Conservation (phyloP, 2,888 invertebrate species). For the Eueremaeus valkanovi region DNA sequence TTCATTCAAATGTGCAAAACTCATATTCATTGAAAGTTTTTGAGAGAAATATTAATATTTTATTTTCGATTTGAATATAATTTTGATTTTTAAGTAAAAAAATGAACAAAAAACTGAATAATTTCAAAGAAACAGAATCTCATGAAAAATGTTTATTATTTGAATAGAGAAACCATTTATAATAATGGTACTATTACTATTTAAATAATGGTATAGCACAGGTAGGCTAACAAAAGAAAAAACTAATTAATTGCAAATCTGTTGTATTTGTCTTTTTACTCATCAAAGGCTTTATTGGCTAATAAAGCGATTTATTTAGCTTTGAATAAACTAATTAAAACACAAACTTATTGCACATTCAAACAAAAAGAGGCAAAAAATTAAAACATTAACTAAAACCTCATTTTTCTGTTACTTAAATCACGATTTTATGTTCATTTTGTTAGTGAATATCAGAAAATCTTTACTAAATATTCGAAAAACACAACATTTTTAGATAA, state of each 20-base stretch:
- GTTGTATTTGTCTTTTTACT: not conserved
- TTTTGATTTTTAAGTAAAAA: not conserved
- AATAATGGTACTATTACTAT: too few relatives aligned
- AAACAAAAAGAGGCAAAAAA: not conserved
- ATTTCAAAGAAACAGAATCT: not conserved
- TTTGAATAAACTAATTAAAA: slow-evolving; percentile 11
- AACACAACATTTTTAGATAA: too few relatives aligned
- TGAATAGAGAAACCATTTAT: not conserved
- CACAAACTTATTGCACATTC: not conserved
- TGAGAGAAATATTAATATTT: too few relatives aligned
- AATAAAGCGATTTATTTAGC: slow-evolving; percentile 19
- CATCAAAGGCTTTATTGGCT: slow-evolving; percentile 14
- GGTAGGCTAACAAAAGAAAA: too few relatives aligned
- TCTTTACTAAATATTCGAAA: too few relatives aligned
- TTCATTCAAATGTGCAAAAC: not conserved
- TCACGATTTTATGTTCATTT: not conserved
- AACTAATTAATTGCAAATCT: not conserved
- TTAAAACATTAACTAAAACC: not conserved
- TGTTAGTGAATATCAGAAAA: not conserved
- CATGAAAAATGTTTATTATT: not conserved
- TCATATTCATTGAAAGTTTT: too few relatives aligned
- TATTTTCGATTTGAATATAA: too few relatives aligned
- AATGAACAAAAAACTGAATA: not conserved
- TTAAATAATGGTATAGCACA: too few relatives aligned
- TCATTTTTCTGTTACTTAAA: not conserved